phyloP scores from a whole-genome alignment of 2,113 vertebrate genomes.

The Vanacampus margaritifer region DNA sequence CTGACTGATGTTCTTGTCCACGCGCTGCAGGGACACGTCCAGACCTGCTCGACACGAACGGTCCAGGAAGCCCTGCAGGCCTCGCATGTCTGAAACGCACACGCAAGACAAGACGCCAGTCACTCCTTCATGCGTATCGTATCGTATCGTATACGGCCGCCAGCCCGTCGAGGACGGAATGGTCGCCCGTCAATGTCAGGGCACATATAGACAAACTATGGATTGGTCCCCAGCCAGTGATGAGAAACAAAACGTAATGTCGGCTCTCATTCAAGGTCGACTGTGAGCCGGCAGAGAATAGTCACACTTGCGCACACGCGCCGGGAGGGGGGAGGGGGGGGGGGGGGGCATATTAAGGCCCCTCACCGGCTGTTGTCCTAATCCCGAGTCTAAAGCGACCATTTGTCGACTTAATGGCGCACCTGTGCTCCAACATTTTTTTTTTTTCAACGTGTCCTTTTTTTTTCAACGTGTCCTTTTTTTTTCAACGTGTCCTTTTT shows the following conservation, averaged over 20 bases:
- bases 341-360: neutral
- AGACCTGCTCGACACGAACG: constrained; percentile 89
- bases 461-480: no score
- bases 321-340: neutral
- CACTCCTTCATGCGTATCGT: no score
- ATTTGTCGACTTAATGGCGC: constrained; percentile 1
- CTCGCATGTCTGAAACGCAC: constrained; percentile 90
- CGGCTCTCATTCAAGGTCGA: neutral
- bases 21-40: constrained; percentile 90
- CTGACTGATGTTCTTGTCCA: constrained; percentile 93
- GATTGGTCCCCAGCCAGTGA: neutral
- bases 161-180: no score
- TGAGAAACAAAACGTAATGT: neutral
- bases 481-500: no score
- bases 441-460: no score
- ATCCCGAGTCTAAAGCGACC: neutral
- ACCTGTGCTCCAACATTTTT: neutral
- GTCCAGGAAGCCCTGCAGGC: constrained; percentile 91
- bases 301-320: neutral
- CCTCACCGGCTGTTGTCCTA: neutral
- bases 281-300: neutral
- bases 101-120: neutral
- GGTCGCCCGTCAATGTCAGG: neutral
- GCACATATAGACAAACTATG: neutral
- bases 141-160: no score